Conservation (phyloP, 2,888 invertebrate species). For the Sceliomorpha sp. region DNA sequence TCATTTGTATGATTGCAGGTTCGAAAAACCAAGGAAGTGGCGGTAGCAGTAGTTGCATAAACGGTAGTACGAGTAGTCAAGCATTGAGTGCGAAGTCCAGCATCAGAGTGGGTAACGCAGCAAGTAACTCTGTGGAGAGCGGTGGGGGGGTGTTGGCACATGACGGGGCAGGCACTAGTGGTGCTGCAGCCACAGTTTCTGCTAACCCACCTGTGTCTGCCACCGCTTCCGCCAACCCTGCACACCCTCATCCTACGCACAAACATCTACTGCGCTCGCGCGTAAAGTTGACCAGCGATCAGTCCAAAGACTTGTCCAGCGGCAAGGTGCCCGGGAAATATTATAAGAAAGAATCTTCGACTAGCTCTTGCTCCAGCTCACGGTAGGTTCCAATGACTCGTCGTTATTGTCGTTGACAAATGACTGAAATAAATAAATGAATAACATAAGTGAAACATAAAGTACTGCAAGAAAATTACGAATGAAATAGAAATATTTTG, state of each 20-base stretch:
- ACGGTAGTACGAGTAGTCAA: conserved; percentile 75
- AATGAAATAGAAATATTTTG: too few species aligned
- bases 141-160: conserved; percentile 79
- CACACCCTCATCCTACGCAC: conserved; percentile 79
- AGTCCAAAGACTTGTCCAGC: conserved; percentile 66
- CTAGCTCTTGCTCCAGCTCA: conserved; percentile 86
- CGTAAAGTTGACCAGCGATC: conserved; percentile 72
- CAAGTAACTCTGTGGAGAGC: conserved; percentile 79
- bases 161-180: conserved; percentile 78
- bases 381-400: conserved; percentile 80
- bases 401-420: too few species aligned
- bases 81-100: conserved; percentile 78
- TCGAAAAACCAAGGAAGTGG: conserved; percentile 65
- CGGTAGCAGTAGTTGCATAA: conserved; percentile 65
- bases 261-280: conserved; percentile 76
- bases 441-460: too few species aligned
- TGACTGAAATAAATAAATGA: too few species aligned
- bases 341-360: conserved; percentile 81
- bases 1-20: conserved; percentile 50
- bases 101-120: conserved; percentile 81
- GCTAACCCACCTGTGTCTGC: conserved; percentile 75
- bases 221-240: conserved; percentile 79
- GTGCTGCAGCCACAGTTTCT: conserved; percentile 73
- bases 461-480: too few species aligned
- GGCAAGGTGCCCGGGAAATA: conserved; percentile 71